Conservation (phyloP, 2,888 invertebrate genomes). For the Brenthis daphne region DNA sequence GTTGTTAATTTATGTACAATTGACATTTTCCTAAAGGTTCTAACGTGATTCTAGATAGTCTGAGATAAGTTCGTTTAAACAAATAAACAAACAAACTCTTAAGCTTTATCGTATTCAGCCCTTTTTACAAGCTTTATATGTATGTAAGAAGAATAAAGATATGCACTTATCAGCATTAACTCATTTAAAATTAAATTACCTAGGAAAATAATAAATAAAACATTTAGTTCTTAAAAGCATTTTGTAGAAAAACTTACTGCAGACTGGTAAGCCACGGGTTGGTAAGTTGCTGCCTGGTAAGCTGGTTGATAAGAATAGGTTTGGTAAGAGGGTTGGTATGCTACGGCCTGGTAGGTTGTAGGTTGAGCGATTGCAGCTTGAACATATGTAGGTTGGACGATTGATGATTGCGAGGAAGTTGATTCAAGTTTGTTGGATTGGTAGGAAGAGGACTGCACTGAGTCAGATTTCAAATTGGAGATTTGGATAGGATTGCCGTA, state of each 20-base stretch:
- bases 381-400: constrained; percentile 17
- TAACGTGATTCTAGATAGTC: too few species aligned
- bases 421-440: constrained; percentile 36
- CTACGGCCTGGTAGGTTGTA: background rate
- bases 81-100: too few species aligned
- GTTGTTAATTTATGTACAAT: too few species aligned
- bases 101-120: too few species aligned
- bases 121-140: too few species aligned
- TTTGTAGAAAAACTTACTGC: constrained; percentile 14
- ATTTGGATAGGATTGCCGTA: constrained; percentile 31
- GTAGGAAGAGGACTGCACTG: constrained; percentile 38
- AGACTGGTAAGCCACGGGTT: constrained; percentile 19
- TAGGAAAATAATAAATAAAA: background rate
- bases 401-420: constrained; percentile 31
- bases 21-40: too few species aligned
- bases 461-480: constrained; percentile 38
- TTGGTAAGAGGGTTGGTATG: constrained; percentile 27
- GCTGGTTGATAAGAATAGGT: constrained; percentile 3
- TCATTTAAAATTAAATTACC: background rate
- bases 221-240: too few species aligned
- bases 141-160: too few species aligned
- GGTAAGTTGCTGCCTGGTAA: constrained; percentile 24
- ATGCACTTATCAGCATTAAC: too few species aligned
- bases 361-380: constrained; percentile 6
- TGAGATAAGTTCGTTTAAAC: too few species aligned